phyloP scores from a whole-genome alignment of 2,888 invertebrate genomes.

The Acrobeloides nanus region DNA sequence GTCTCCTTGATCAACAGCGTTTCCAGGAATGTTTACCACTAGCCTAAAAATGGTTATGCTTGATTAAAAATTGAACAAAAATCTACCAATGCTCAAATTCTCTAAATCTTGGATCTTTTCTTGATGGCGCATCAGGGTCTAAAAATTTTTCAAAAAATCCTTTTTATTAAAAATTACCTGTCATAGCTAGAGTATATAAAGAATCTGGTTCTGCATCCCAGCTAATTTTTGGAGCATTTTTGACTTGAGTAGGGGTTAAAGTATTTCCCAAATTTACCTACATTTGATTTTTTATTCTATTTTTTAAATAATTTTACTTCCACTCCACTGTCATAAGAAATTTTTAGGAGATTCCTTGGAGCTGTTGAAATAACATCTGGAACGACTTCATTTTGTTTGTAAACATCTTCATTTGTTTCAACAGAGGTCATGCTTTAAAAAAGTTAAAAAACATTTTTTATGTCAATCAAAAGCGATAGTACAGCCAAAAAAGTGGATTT shows the following conservation, averaged over 20 bases:
- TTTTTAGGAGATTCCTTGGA: slow-evolving; percentile 61
- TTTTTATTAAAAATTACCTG: slow-evolving; percentile 60
- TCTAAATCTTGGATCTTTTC: slow-evolving; percentile 70
- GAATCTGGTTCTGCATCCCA: slow-evolving; percentile 61
- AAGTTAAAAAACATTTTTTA: too few relatives aligned
- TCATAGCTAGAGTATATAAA: slow-evolving; percentile 74
- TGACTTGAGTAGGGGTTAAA: slow-evolving; percentile 56
- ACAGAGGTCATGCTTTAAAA: too few relatives aligned
- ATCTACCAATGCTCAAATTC: slow-evolving; percentile 92
- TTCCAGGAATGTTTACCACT: slow-evolving; percentile 75
- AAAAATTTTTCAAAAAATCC: too few relatives aligned
- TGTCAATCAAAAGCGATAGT: too few relatives aligned
- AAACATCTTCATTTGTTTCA: too few relatives aligned
- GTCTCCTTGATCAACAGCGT: slow-evolving; percentile 67
- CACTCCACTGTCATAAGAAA: slow-evolving; percentile 50
- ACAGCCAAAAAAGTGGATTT: too few relatives aligned
- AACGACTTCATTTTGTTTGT: slow-evolving; percentile 63
- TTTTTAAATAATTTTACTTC: slow-evolving; percentile 19
- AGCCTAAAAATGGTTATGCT: too few relatives aligned
- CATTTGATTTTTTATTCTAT: not conserved
- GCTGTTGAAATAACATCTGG: slow-evolving; percentile 69
- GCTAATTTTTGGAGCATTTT: slow-evolving; percentile 65
- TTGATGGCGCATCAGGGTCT: slow-evolving; percentile 85
- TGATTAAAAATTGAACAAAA: too few relatives aligned
- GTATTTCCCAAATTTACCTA: slow-evolving; percentile 50